These are phyloP conservation scores for Anastatus disparis DNA, from an alignment of 1,140 invertebrate species.

Conservation along the genomic window DNA sequence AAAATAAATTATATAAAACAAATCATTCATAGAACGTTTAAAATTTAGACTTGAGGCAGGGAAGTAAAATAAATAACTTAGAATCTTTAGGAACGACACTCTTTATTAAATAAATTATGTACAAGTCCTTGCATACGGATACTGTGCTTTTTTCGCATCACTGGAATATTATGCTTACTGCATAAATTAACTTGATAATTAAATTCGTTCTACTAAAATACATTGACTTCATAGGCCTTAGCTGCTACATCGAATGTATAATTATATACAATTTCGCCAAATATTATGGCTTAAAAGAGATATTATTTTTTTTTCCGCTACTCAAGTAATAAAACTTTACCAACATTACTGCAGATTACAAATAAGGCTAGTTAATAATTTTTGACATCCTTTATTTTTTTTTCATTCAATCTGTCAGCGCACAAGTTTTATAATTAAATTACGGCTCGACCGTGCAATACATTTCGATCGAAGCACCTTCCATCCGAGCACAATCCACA, in stretches of 20 bases:
- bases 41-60: too few species aligned
- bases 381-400: conserved; percentile 12
- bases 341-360: conserved; percentile 39
- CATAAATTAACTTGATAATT: conserved; percentile 60
- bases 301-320: conserved; percentile 18
- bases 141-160: conserved; percentile 50
- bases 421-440: conserved; percentile 33
- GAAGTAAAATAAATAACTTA: conserved; percentile 5
- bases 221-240: conserved; percentile 65
- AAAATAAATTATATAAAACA: too few species aligned
- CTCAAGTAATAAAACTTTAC: conserved; percentile 39
- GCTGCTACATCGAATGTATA: conserved; percentile 53
- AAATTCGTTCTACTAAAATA: conserved; percentile 62
- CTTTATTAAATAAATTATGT: conserved; percentile 66
- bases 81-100: conserved; percentile 52
- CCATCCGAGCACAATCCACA: conserved; percentile 48
- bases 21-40: too few species aligned
- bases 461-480: conserved; percentile 26
- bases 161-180: conserved; percentile 56
- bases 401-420: conserved; percentile 24
- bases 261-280: conserved; percentile 53
- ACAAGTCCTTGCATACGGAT: conserved; percentile 57
- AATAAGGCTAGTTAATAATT: conserved; percentile 36
- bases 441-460: conserved; percentile 32
- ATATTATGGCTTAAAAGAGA: conserved; percentile 33